These are phyloP conservation scores for Andricus grossulariae DNA, from an alignment of 1,140 invertebrate genomes.

Conservation along the genomic window DNA sequence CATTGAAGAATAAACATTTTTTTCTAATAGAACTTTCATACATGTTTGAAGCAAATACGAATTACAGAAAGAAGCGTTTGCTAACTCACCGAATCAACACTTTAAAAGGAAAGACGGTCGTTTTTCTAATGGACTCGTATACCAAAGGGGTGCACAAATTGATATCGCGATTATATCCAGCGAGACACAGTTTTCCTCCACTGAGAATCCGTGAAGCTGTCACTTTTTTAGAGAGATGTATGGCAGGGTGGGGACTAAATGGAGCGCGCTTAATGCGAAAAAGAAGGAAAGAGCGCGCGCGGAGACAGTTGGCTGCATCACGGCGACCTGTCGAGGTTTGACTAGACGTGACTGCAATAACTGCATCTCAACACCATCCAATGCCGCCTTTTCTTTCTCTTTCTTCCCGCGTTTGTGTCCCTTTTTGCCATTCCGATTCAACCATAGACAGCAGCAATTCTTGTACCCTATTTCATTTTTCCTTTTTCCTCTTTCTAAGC, in stretches of 20 bases:
- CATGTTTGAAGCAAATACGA: no score
- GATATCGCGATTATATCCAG: neutral
- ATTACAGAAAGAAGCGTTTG: neutral
- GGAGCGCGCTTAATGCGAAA: slow-evolving; percentile 56
- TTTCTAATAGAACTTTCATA: no score
- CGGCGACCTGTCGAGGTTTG: slow-evolving; percentile 44
- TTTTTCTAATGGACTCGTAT: slow-evolving; percentile 9
- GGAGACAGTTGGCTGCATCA: slow-evolving; percentile 46
- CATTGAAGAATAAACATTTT: no score
- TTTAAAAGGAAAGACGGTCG: neutral
- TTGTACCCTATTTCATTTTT: slow-evolving; percentile 13
- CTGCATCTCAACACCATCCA: slow-evolving; percentile 40
- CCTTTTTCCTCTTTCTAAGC: slow-evolving; percentile 19
- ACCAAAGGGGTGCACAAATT: slow-evolving; percentile 14
- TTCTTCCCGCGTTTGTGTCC: slow-evolving; percentile 23
- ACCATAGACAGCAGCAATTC: neutral
- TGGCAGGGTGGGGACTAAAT: slow-evolving; percentile 46
- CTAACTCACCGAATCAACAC: neutral
- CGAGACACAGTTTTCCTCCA: slow-evolving; percentile 1
- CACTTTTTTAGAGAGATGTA: slow-evolving; percentile 35
- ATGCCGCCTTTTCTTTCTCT: neutral
- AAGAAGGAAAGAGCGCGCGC: slow-evolving; percentile 47
- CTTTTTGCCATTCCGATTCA: slow-evolving; percentile 21
- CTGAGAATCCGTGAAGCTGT: slow-evolving; percentile 39
- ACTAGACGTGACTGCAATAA: slow-evolving; percentile 64